Base-by-base conservation (phyloP, 1,140 invertebrate species). In the Tribolium castaneum region DNA sequence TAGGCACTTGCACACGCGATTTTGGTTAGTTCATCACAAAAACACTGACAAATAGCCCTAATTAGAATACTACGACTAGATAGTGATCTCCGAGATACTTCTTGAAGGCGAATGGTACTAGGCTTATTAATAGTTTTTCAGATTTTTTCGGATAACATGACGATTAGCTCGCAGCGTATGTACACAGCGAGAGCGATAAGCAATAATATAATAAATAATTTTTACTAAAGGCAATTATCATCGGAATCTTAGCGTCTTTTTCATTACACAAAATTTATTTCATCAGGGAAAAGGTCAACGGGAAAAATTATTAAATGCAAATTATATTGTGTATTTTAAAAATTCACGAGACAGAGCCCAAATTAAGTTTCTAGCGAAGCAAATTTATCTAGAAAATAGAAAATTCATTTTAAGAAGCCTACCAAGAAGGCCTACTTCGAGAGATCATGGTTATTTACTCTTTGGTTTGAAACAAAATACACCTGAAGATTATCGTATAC, bases 171-270 rank as follows among this genome's bases (percentile, higher is more conserved):
- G 2, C 16, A 19, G 16, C 16, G 1, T 1, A 19, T 19, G 16
- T 19, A 19, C 16, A 19, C 16, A n/a, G n/a, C n/a, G n/a, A n/a
- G n/a, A n/a, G n/a, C n/a, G n/a, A n/a, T n/a, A n/a, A n/a, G n/a
- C n/a, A n/a, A n/a, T n/a, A n/a, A n/a, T n/a, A n/a, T n/a, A n/a
- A n/a, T n/a, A n/a, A n/a, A n/a, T n/a, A n/a, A 80, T 88, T 9
- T 87, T 87, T 78, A 87, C 86, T 9, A 86, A 88, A 84, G 84
- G 83, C 5, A 84, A 82, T 80, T 83, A 87, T 81, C 81, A 86
- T 76, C 59, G 83, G 73, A 87, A 87, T 79, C 72, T 87, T 12
- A 87, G 83, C 78, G 86, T 87, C 25, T 85, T 88, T 80, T 87
- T 84, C 62, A 85, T 51, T 6, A 51, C 50, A 1, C 50, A 51